Conservation (phyloP, 2,888 invertebrate species). For the Pristionchus exspectatus region DNA sequence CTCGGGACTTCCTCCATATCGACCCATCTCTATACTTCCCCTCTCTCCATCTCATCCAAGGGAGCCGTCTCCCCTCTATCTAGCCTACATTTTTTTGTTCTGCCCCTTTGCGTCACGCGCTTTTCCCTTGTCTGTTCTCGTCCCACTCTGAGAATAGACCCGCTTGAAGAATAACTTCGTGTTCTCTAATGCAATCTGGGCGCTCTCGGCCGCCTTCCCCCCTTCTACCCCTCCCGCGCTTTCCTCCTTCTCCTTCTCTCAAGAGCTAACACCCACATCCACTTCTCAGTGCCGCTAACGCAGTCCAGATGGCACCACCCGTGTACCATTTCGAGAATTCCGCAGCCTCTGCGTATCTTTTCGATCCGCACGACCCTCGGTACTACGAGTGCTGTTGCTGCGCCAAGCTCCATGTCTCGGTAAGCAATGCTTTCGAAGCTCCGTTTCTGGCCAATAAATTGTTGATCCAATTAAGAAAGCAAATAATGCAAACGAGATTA, state of each 20-base stretch:
- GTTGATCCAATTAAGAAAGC: background rate
- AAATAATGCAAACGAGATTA: background rate
- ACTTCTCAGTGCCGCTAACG: background rate
- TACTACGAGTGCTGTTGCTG: constrained; percentile 11
- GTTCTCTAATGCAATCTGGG: background rate
- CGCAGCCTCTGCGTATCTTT: background rate
- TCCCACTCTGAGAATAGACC: background rate
- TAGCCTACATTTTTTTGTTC: background rate
- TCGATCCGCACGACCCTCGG: constrained; percentile 20
- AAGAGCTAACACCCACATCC: background rate
- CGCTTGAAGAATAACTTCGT: background rate
- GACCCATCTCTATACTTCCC: background rate
- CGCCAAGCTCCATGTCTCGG: background rate
- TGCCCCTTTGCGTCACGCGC: background rate
- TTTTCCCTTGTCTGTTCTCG: background rate
- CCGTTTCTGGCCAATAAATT: background rate
- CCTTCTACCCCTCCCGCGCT: background rate
- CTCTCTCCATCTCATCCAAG: background rate
- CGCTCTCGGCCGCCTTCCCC: background rate
- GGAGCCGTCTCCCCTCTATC: background rate
- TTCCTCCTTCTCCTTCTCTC: background rate
- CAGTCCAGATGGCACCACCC: background rate
- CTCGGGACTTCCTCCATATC: background rate
- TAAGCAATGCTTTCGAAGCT: background rate
- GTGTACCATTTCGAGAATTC: background rate